Conservation (phyloP, 2,888 invertebrate genomes). For the Coecobrya sp. region DNA sequence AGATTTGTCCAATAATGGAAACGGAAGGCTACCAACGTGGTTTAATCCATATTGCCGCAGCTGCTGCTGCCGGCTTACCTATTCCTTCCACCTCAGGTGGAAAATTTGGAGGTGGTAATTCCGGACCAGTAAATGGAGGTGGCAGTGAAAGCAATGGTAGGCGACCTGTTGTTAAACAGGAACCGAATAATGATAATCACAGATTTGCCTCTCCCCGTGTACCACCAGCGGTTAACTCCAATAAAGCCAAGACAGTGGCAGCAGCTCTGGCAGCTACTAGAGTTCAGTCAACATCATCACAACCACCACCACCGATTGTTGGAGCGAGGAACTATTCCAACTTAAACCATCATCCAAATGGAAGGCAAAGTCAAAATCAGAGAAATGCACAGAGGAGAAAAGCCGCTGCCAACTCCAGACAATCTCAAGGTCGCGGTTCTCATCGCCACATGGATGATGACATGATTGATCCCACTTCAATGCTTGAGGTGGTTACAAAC, state of each 20-base stretch:
- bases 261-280: constrained; percentile 85
- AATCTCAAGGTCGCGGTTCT: neutral
- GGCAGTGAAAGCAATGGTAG: neutral
- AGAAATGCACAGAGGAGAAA: constrained; percentile 60
- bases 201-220: constrained; percentile 84
- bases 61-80: constrained; percentile 79
- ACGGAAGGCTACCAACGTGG: constrained; percentile 81
- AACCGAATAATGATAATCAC: constrained; percentile 69
- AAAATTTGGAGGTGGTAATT: constrained; percentile 65
- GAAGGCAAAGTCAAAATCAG: constrained; percentile 53
- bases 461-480: constrained; percentile 84
- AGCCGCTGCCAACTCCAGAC: neutral
- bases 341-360: constrained; percentile 22
- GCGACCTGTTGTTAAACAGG: constrained; percentile 49
- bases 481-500: constrained; percentile 83
- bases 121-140: constrained; percentile 3
- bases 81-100: constrained; percentile 62
- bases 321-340: constrained; percentile 55
- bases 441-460: constrained; percentile 81
- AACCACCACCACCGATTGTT: constrained; percentile 42
- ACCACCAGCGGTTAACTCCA: constrained; percentile 77
- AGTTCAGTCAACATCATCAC: constrained; percentile 61
- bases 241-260: constrained; percentile 85
- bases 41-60: constrained; percentile 83
- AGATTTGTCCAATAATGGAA: constrained; percentile 56